These are phyloP conservation scores for Gymnarchus niloticus DNA, from an alignment of 2,113 vertebrate genomes.

Conservation along the genomic window DNA sequence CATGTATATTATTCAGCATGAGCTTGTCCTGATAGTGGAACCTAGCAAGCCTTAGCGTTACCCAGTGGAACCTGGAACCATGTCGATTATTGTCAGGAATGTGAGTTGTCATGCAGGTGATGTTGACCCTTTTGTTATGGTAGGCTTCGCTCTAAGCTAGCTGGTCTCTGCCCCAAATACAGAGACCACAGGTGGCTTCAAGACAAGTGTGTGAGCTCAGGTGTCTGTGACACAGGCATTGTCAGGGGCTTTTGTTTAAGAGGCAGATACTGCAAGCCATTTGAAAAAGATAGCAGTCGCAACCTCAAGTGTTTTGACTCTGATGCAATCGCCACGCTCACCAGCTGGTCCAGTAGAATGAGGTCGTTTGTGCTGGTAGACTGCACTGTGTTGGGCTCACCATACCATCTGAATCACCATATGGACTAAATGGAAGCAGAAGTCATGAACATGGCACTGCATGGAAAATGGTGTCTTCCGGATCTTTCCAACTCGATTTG, in stretches of 20 bases:
- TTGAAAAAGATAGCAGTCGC: not conserved
- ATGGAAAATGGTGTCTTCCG: not conserved
- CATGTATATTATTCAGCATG: not conserved
- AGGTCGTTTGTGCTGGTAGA: not conserved
- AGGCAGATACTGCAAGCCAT: not conserved
- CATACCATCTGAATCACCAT: not conserved
- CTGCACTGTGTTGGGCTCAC: not conserved
- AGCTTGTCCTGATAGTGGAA: not conserved
- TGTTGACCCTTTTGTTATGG: not conserved
- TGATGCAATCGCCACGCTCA: not conserved
- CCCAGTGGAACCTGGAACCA: not conserved
- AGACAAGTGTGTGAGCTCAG: constrained; percentile 28
- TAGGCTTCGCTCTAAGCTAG: not conserved
- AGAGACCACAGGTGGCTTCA: constrained; percentile 41
- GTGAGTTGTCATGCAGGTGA: not conserved
- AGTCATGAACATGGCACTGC: not conserved
- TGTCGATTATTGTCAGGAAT: not conserved
- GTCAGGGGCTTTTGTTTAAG: constrained; percentile 38
- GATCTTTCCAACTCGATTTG: not conserved
- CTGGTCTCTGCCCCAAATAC: not conserved
- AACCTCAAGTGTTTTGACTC: not conserved
- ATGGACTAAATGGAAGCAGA: not conserved
- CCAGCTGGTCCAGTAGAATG: not conserved
- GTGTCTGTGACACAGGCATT: constrained; percentile 46
- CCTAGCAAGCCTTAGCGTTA: not conserved